Evolutionary conservation across 2,113 vertebrate genomes (phyloP).

Genomic region (Daboia siamensis): DNA sequence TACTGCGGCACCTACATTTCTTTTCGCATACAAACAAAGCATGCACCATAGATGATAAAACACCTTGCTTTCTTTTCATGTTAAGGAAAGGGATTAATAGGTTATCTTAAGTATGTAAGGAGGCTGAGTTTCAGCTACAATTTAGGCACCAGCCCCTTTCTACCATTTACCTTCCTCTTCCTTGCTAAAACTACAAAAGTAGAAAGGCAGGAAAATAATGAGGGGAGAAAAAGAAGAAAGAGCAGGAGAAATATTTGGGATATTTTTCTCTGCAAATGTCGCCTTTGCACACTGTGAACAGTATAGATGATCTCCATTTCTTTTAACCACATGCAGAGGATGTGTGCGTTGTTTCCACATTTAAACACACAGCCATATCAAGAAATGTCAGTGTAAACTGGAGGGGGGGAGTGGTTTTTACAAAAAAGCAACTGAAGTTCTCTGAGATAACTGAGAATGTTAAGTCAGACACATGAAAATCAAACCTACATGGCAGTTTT

Average conservation of each 20-base stretch:
- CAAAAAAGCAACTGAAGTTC: background rate
- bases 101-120: constrained; percentile 17
- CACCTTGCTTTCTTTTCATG: background rate
- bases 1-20: background rate
- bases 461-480: background rate
- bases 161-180: constrained; percentile 23
- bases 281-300: background rate
- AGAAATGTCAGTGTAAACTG: background rate
- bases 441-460: background rate
- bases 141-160: background rate
- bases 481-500: background rate
- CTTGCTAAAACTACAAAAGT: constrained; percentile 5
- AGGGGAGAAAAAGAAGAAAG: constrained; percentile 21
- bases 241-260: constrained; percentile 21
- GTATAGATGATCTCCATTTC: background rate
- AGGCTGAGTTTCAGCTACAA: background rate
- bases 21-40: constrained; percentile 6
- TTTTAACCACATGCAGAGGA: background rate
- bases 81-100: background rate
- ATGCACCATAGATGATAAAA: background rate
- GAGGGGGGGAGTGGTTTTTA: background rate
- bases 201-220: background rate
- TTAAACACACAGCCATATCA: background rate
- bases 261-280: constrained; percentile 18
- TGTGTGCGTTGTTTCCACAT: background rate